phyloP scores from a whole-genome alignment of 2,888 invertebrate genomes.

The Rosalia funebris region DNA sequence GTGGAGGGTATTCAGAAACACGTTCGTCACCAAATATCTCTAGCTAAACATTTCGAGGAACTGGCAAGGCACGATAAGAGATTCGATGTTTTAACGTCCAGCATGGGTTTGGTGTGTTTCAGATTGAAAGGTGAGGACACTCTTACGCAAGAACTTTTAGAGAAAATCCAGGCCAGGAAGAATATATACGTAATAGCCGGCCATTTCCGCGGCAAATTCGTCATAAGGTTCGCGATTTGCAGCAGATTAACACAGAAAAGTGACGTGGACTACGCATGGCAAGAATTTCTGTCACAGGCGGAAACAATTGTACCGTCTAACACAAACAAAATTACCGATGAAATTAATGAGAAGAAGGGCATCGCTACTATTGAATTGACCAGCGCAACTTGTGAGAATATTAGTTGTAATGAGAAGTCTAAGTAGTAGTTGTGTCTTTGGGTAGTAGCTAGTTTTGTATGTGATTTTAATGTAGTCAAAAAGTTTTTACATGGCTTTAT shows the following conservation, averaged over 20 bases:
- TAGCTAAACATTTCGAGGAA: slow-evolving; percentile 84
- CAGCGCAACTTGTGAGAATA: slow-evolving; percentile 43
- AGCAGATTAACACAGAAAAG: slow-evolving; percentile 74
- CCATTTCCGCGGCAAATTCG: slow-evolving; percentile 72
- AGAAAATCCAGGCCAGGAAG: slow-evolving; percentile 78
- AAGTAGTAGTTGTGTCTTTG: no score
- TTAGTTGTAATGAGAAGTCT: slow-evolving; percentile 46
- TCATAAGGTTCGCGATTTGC: slow-evolving; percentile 86
- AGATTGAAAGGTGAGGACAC: slow-evolving; percentile 80
- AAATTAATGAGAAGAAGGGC: slow-evolving; percentile 36
- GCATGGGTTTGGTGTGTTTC: slow-evolving; percentile 84
- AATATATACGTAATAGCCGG: slow-evolving; percentile 86
- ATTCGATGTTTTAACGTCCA: slow-evolving; percentile 76
- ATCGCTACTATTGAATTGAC: slow-evolving; percentile 35
- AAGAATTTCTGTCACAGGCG: slow-evolving; percentile 50
- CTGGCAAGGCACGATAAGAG: slow-evolving; percentile 77
- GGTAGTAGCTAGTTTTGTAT: not conserved
- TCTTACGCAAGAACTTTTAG: slow-evolving; percentile 76
- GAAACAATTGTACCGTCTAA: slow-evolving; percentile 45
- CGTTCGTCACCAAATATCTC: slow-evolving; percentile 77
- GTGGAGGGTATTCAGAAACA: slow-evolving; percentile 81
- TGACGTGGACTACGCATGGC: slow-evolving; percentile 81
- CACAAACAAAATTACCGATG: slow-evolving; percentile 25
- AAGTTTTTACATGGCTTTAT: slow-evolving; percentile 32
- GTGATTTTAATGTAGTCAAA: not conserved